phyloP scores from a whole-genome alignment of 2,797 vertebrate species.

The Leptatherina wallacei region DNA sequence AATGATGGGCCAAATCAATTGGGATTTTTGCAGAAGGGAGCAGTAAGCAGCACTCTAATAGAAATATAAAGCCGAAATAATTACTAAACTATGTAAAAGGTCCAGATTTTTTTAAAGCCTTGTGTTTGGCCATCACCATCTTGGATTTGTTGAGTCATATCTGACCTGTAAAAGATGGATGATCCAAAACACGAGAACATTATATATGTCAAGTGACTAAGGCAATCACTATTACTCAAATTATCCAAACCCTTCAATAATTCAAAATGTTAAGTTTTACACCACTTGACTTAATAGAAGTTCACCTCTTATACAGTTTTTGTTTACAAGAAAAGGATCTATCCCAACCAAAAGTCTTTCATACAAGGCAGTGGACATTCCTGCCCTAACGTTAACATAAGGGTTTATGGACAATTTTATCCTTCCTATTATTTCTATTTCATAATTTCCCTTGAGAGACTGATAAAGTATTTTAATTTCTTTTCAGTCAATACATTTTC shows the following conservation, averaged over 20 bases:
- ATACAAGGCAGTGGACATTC: not conserved
- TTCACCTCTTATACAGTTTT: not conserved
- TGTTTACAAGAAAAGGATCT: not conserved
- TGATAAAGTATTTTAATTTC: too few relatives aligned
- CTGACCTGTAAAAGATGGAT: not conserved
- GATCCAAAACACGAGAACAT: not conserved
- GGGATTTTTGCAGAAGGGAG: too few relatives aligned
- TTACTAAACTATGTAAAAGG: too few relatives aligned
- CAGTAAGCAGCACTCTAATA: too few relatives aligned
- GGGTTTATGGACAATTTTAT: too few relatives aligned
- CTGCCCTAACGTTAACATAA: not conserved
- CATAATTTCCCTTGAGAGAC: too few relatives aligned
- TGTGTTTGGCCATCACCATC: not conserved
- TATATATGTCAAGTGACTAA: not conserved
- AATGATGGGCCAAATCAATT: too few relatives aligned
- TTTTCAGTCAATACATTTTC: too few relatives aligned
- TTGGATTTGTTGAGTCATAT: not conserved
- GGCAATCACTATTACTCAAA: not conserved
- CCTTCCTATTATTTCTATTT: too few relatives aligned
- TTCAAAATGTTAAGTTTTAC: not conserved
- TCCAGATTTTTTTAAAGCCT: not conserved
- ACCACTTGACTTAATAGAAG: not conserved
- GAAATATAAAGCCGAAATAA: not conserved
- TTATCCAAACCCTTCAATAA: not conserved
- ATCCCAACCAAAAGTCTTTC: not conserved